Conservation (phyloP, 2,888 invertebrate species). For the Falcaria lacertinaria region DNA sequence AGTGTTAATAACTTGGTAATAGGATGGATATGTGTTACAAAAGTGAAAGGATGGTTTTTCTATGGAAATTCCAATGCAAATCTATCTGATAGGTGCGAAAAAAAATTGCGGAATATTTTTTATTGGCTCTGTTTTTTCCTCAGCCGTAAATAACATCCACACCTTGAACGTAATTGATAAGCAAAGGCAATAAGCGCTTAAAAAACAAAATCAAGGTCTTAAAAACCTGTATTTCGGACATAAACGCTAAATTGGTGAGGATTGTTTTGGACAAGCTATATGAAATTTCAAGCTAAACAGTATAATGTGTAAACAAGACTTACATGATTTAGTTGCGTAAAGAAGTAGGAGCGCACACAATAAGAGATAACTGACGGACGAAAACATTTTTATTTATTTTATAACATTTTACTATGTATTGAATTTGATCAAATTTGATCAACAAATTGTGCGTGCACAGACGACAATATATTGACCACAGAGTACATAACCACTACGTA, state of each 20-base stretch:
- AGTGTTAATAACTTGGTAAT: conserved; percentile 5
- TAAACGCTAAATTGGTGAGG: conserved; percentile 10
- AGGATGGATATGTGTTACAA: conserved; percentile 19
- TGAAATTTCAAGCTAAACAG: neutral
- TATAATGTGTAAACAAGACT: conserved; percentile 29
- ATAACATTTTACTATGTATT: conserved; percentile 58
- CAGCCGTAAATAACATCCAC: conserved; percentile 13
- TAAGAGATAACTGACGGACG: conserved; percentile 41
- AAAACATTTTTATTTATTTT: conserved; percentile 71
- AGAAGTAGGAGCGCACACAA: conserved; percentile 44
- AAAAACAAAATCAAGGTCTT: conserved; percentile 34
- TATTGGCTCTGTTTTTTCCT: neutral
- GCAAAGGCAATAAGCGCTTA: conserved; percentile 19
- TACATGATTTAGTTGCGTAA: conserved; percentile 50
- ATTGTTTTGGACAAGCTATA: neutral
- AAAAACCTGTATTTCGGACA: conserved; percentile 20
- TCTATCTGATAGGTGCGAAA: neutral
- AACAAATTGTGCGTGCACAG: conserved; percentile 38
- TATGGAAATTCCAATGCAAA: conserved; percentile 6
- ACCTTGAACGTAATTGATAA: conserved; percentile 35
- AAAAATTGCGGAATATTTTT: conserved; percentile 4
- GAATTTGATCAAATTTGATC: too few species aligned
- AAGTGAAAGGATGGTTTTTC: conserved; percentile 34
- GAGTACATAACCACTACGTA: neutral
- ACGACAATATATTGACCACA: neutral